Base-by-base conservation (phyloP, 2,113 vertebrate species). In the Pluvialis apricaria region DNA sequence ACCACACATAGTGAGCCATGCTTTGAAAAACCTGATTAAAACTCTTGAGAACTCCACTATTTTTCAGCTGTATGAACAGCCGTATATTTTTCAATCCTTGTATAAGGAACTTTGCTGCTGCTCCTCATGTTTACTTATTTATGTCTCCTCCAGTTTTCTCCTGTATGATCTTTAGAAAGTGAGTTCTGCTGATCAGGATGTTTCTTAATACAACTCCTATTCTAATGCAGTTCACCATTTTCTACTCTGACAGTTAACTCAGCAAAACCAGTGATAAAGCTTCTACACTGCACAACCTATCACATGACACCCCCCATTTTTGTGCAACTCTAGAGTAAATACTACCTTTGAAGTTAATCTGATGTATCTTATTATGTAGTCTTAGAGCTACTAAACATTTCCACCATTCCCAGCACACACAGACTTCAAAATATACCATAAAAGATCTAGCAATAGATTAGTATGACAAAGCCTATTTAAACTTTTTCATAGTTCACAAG, bases 101-200 rank as follows among this genome's bases (percentile, higher is more conserved):
- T 36, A 24, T 34, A 58, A 52, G 24, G 8, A 76, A 28, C 26
- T 32, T 0, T 1, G 3, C 20, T 1, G 3, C 20, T 51, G 34
- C 34, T 89, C 44, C 54, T 76, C 31, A 66, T 18, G 20, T 38
- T 76, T 52, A 58, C 42, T 72, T 32, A 21, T 45, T 55, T 76
- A 47, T 12, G 26, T 13, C 20, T 82, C 73, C 69, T 51, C 51
- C 17, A 34, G 13, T 36, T 85, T 83, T 72, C 58, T 90, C 44
- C 69, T 40, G 20, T 5, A 4, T 15, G 38, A 44, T 28, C 72
- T 84, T 91, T 65, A 89, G 17, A 20, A 71, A 42, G 11, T 61
- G 29, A 80, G 20, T 61, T 81, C 34, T 92, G 71, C 65, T 83
- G 68, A 95, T 66, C 8, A 88, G 44, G 42, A 45, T 7, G 26